These are phyloP conservation scores for Crematogaster levior DNA, from an alignment of 2,888 invertebrate genomes.

Conservation along the genomic window DNA sequence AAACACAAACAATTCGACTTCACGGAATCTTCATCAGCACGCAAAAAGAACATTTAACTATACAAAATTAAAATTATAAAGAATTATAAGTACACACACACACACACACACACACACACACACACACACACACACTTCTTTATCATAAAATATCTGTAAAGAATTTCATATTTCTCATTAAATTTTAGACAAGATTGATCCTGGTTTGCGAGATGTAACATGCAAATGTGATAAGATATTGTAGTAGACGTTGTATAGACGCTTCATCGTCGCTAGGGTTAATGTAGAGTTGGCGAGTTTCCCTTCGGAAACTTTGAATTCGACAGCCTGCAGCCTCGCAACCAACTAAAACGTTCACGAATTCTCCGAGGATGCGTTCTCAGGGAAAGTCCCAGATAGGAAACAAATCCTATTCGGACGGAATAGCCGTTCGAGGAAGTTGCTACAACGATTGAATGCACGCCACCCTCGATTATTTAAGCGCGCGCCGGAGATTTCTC, in stretches of 20 bases:
- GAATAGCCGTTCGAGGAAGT: slow-evolving; percentile 59
- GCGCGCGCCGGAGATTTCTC: slow-evolving; percentile 56
- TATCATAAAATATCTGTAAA: too few relatives aligned
- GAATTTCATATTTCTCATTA: not conserved
- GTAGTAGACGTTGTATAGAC: slow-evolving; percentile 25
- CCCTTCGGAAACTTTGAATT: slow-evolving; percentile 35
- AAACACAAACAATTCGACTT: too few relatives aligned
- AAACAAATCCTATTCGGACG: slow-evolving; percentile 62
- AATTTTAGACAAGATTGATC: slow-evolving; percentile 20
- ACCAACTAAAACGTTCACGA: slow-evolving; percentile 40
- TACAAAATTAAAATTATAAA: too few relatives aligned
- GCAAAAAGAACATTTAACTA: too few relatives aligned
- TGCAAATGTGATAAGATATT: slow-evolving; percentile 49
- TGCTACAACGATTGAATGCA: slow-evolving; percentile 69
- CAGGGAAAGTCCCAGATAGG: slow-evolving; percentile 35
- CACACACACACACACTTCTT: too few relatives aligned
- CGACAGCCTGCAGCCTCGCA: slow-evolving; percentile 10
- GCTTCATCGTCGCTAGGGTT: slow-evolving; percentile 43
- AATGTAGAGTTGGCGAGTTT: slow-evolving; percentile 44
- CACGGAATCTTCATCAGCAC: too few relatives aligned
- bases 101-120: too few relatives aligned
- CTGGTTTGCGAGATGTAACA: slow-evolving; percentile 12
- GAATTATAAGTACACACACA: too few relatives aligned
- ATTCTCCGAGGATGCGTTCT: slow-evolving; percentile 32
- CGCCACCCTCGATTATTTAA: slow-evolving; percentile 70